Conservation (phyloP, 2,888 invertebrate genomes). For the Ommatoiulus sabulosus region DNA sequence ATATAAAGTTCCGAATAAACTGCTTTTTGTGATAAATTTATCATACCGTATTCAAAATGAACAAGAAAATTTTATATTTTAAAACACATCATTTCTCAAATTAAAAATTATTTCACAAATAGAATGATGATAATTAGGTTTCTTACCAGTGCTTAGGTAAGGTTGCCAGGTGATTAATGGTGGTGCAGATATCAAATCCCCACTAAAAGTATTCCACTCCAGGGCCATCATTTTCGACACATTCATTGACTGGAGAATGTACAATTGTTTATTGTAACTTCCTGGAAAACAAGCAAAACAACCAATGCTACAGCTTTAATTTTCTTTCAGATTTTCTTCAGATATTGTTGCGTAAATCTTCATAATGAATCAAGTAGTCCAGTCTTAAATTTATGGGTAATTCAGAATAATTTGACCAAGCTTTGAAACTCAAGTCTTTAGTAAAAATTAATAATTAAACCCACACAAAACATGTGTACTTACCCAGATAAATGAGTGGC, state of each 20-base stretch:
- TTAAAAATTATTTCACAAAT: background rate
- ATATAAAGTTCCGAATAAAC: too few relatives aligned
- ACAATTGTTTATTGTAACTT: slow-evolving; percentile 56
- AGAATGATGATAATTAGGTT: background rate
- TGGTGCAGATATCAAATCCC: slow-evolving; percentile 27
- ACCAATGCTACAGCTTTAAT: background rate
- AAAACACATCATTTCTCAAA: background rate
- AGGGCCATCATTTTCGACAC: slow-evolving; percentile 17
- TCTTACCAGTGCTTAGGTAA: slow-evolving; percentile 65
- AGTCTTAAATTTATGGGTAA: too few relatives aligned
- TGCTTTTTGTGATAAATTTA: too few relatives aligned
- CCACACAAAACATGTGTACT: too few relatives aligned
- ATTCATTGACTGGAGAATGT: slow-evolving; percentile 57
- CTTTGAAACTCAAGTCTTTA: too few relatives aligned
- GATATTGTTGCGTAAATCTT: too few relatives aligned
- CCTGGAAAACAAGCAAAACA: slow-evolving; percentile 48
- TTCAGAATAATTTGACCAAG: too few relatives aligned
- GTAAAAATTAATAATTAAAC: too few relatives aligned
- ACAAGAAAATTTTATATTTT: background rate
- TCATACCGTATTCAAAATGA: too few relatives aligned
- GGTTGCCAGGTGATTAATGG: slow-evolving; percentile 67
- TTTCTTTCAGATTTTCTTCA: too few relatives aligned
- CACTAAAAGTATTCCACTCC: slow-evolving; percentile 3
- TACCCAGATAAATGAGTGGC: slow-evolving; percentile 9
- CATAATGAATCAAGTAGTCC: too few relatives aligned